phyloP scores from a whole-genome alignment of 1,140 invertebrate species.

The Diuraphis noxia region DNA sequence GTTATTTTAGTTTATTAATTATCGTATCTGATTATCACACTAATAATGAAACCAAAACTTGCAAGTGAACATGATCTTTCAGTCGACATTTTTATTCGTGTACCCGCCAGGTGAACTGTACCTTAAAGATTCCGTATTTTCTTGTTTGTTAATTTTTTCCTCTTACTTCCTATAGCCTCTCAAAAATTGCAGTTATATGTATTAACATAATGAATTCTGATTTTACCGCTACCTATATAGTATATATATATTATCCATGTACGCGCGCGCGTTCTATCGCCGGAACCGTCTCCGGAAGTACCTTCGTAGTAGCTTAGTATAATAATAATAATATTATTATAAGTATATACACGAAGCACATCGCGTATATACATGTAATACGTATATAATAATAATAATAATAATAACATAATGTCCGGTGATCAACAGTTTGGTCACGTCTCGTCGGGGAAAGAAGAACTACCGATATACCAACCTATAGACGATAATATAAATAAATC shows the following conservation, averaged over 20 bases:
- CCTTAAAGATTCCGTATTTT: neutral
- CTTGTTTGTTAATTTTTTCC: neutral
- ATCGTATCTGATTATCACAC: no score
- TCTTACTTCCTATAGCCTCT: neutral
- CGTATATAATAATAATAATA: neutral
- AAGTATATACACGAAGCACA: neutral
- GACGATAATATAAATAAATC: neutral
- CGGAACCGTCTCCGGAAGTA: constrained; percentile 22
- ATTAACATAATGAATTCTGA: constrained; percentile 15
- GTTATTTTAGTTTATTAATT: no score
- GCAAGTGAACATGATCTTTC: no score
- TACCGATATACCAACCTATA: neutral
- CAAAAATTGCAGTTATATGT: neutral
- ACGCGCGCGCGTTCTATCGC: neutral
- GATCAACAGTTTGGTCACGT: constrained; percentile 19
- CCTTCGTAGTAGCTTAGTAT: neutral
- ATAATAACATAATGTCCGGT: neutral
- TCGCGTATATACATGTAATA: neutral
- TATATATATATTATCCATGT: no score
- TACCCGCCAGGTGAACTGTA: no score
- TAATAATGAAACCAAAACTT: no score
- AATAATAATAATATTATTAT: neutral
- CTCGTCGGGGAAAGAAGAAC: neutral
- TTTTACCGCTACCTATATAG: neutral
- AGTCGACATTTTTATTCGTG: no score